A percentile compares a stretch with the other conserved stretches of the same genome.
Evolutionary conservation across 2,797 vertebrate species (phyloP).

Genomic region (Girardinus metallicus): DNA sequence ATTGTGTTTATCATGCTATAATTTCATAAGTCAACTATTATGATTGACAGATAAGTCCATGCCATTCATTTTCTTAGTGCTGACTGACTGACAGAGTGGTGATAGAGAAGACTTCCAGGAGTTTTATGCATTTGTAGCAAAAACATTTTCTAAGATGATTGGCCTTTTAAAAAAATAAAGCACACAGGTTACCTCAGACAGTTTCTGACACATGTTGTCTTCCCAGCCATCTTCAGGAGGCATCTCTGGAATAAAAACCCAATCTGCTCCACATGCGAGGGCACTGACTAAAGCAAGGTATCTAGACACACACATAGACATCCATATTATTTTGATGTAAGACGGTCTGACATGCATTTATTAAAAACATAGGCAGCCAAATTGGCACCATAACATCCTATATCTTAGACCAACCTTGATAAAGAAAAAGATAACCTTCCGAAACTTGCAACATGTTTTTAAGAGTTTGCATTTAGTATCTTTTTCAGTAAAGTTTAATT

Average conservation of each 20-base stretch:
- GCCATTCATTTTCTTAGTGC: background rate
- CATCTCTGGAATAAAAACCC: constrained; percentile 96
- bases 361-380: background rate
- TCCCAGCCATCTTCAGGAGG: constrained; percentile 97
- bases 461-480: background rate
- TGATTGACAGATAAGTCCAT: background rate
- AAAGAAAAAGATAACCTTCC: background rate
- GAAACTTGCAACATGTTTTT: background rate
- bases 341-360: background rate
- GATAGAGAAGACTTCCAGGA: background rate
- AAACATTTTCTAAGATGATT: background rate
- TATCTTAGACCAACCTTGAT: background rate
- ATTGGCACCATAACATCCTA: background rate
- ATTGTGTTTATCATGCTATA: background rate
- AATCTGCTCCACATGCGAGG: constrained; percentile 95
- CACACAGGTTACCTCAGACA: constrained; percentile 88
- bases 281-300: constrained; percentile 94
- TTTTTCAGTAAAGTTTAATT: background rate
- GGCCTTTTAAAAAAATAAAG: background rate
- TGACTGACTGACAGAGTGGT: background rate
- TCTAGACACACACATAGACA: constrained; percentile 35
- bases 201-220: constrained; percentile 90
- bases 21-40: background rate
- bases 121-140: background rate
- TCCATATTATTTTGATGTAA: background rate